A percentile compares a stretch with the other conserved stretches of the same genome.
Evolutionary conservation across 2,797 vertebrate species (phyloP).

Genomic region (Eulemur albifrons): DNA sequence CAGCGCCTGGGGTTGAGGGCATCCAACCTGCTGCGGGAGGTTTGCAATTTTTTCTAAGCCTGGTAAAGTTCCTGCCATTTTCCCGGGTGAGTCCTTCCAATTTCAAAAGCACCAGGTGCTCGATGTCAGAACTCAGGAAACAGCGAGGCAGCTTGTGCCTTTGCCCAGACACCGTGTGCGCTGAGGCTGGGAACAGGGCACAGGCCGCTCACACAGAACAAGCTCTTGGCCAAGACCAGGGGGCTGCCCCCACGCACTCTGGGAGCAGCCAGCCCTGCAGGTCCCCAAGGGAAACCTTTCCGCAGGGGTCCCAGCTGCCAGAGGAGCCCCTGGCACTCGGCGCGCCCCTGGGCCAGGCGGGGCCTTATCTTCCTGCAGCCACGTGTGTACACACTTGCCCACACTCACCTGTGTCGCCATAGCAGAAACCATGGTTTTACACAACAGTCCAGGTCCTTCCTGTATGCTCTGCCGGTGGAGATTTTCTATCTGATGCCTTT

Average conservation of each 20-base stretch:
- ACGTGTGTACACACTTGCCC: accelerated
- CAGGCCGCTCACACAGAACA: not conserved
- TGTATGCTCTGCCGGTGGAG: not conserved
- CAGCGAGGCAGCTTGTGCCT: not conserved
- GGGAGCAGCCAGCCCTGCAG: not conserved
- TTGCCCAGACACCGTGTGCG: accelerated
- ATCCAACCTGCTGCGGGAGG: not conserved
- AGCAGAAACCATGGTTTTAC: not conserved
- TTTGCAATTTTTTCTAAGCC: not conserved
- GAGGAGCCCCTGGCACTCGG: not conserved
- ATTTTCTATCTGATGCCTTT: not conserved
- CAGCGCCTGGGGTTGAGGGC: accelerated
- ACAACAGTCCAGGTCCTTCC: not conserved
- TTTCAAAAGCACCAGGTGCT: not conserved
- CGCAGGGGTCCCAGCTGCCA: not conserved
- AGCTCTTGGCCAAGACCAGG: accelerated
- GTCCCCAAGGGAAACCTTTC: not conserved
- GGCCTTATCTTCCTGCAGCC: not conserved
- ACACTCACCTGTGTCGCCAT: not conserved
- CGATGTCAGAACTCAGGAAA: not conserved
- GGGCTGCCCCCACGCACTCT: accelerated
- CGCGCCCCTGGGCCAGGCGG: accelerated
- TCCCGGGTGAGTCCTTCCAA: too few species aligned
- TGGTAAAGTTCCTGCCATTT: not conserved
- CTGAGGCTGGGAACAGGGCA: not conserved